Conservation (phyloP, 2,113 vertebrate genomes). For the Sisor rabdophorus region DNA sequence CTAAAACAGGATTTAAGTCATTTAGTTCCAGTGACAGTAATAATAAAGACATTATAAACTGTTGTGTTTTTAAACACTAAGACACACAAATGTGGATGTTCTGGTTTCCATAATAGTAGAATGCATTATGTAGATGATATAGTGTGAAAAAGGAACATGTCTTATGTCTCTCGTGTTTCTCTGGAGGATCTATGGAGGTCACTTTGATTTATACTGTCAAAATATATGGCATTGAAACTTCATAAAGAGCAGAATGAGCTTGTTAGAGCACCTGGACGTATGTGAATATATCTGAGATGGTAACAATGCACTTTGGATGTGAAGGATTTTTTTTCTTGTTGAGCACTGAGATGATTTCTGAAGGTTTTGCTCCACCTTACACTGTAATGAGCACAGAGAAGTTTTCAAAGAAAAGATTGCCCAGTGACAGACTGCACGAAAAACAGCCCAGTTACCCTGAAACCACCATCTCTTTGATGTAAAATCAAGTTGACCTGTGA, state of each 20-base stretch:
- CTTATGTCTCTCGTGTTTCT: too few relatives aligned
- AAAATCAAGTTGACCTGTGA: not conserved
- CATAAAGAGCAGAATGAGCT: constrained; percentile 4
- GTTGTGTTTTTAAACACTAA: too few relatives aligned
- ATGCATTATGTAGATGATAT: too few relatives aligned
- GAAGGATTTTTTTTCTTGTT: constrained; percentile 36
- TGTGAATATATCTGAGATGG: not conserved
- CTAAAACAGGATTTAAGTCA: too few relatives aligned
- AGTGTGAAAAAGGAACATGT: too few relatives aligned
- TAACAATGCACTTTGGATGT: constrained; percentile 11
- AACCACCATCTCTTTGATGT: not conserved
- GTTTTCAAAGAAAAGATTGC: constrained; percentile 2
- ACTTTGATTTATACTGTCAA: not conserved
- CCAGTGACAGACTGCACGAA: not conserved
- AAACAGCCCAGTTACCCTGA: constrained; percentile 10
- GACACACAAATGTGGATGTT: not conserved
- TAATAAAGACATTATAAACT: too few relatives aligned
- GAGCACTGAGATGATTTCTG: constrained; percentile 8
- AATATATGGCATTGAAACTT: not conserved
- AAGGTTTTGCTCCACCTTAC: constrained; percentile 23
- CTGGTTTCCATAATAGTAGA: too few relatives aligned
- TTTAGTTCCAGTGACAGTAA: too few relatives aligned
- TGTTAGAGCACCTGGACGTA: constrained; percentile 7
- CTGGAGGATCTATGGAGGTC: not conserved
- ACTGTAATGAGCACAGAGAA: constrained; percentile 47